These are phyloP conservation scores for Cataglyphis albicans DNA, from an alignment of 2,888 invertebrate genomes.

Conservation along the genomic window DNA sequence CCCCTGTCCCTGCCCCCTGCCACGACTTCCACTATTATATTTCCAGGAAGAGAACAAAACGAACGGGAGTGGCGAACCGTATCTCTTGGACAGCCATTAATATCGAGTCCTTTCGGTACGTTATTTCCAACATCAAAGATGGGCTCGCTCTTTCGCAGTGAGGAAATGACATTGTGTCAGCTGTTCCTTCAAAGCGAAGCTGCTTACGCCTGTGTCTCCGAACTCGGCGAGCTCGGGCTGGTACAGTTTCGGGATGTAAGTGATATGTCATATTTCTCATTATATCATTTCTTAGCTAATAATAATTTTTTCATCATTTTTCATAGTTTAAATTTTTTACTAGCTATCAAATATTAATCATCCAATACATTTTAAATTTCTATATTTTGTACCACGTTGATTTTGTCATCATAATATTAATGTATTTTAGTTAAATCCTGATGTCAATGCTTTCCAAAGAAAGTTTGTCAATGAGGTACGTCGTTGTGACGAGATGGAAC, in stretches of 20 bases:
- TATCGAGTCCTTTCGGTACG: not conserved
- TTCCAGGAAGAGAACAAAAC: not conserved
- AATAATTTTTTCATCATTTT: not conserved
- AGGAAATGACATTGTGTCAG: constrained; percentile 99
- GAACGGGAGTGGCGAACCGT: not conserved
- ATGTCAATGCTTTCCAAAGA: constrained; percentile 99
- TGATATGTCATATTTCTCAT: constrained; percentile 8
- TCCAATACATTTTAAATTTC: not conserved
- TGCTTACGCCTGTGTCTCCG: constrained; percentile 99
- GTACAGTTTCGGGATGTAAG: constrained; percentile 98
- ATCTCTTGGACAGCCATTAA: not conserved
- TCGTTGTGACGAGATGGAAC: constrained; percentile 99
- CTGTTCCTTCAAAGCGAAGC: constrained; percentile 99
- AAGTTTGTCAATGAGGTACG: constrained; percentile 99
- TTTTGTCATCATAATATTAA: not conserved
- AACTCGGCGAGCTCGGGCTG: constrained; percentile 98
- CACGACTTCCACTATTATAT: not conserved
- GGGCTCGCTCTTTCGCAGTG: constrained; percentile 98
- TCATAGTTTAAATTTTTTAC: not conserved
- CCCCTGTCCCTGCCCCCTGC: not conserved
- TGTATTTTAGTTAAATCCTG: constrained; percentile 94
- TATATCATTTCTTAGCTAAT: not conserved
- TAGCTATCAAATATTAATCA: not conserved
- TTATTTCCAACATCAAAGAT: constrained; percentile 86
- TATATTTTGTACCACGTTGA: not conserved